phyloP scores from a whole-genome alignment of 2,113 vertebrate genomes.

The Geothlypis trichas region DNA sequence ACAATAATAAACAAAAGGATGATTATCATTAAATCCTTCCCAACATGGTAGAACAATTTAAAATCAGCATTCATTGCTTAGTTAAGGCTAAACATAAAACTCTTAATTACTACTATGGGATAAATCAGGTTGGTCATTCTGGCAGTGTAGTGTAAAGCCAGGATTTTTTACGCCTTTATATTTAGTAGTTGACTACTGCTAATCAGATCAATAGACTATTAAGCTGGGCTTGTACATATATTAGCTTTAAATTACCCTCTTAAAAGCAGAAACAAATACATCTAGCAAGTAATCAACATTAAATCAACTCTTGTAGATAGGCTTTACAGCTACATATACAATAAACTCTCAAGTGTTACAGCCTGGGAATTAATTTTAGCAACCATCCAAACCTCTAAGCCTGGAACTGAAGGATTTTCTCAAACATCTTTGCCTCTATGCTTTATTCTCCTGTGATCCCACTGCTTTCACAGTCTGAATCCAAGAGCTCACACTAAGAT shows the following conservation, averaged over 20 bases:
- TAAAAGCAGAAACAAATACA: neutral
- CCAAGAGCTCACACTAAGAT: neutral
- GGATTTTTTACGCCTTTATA: neutral
- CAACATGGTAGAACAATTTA: constrained; percentile 26
- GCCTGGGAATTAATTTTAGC: neutral
- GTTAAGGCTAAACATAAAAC: constrained; percentile 13
- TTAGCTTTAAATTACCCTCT: neutral
- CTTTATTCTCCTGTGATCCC: neutral
- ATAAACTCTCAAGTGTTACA: neutral
- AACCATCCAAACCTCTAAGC: neutral
- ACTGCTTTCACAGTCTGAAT: neutral
- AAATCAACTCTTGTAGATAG: neutral
- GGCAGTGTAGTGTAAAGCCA: neutral
- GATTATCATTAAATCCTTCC: constrained; percentile 18
- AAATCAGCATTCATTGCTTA: constrained; percentile 35
- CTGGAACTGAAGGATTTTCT: neutral
- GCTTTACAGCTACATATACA: neutral
- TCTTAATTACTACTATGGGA: neutral
- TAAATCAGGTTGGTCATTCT: constrained; percentile 19
- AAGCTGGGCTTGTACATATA: neutral
- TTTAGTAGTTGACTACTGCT: neutral
- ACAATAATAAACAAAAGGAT: constrained; percentile 37
- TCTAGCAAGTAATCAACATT: neutral
- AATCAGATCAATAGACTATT: neutral
- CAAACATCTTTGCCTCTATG: neutral